Evolutionary conservation across 2,113 vertebrate genomes (phyloP), one percentile per base, ranked within the genome.

Genomic region (Potamarius usumacintae): DNA sequence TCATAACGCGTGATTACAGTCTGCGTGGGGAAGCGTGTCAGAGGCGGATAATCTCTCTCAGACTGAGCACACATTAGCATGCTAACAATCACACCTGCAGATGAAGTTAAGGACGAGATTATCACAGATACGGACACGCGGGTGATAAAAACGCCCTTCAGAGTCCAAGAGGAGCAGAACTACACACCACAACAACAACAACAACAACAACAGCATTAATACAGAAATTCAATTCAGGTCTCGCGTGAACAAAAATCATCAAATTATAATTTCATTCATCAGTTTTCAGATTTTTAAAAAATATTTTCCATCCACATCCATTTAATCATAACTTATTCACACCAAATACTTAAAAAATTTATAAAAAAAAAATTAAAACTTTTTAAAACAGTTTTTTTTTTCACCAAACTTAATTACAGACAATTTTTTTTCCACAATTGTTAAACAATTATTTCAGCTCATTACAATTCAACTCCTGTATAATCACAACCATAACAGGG

Each of bases 1-100:
- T 94, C 91, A 92, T 92, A 91, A 92, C 85, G 78, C 86, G 85
- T 84, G 87, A 90, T 88, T 90, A 86, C 90, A 88, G 34, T 90
- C 83, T 83, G 80, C 30, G 82, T 76, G 60, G 81, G 42, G 86
- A 80, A 25, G 53, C 87, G 88, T 92, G 91, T 91, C 88, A 58
- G 80, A 86, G 90, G 91, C 85, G 87, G 89, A 93, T 84, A 83
- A 82, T 88, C 90, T 1, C 82, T 85, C 80, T 7, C 81, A 63
- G 1, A 88, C 80, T 42, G 60, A 81, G 74, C 60, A 89, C 86
- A 42, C 34, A 87, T 91, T 90, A 91, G 90, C 87, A 91, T 89
- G 81, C 84, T 88, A 91, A 91, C 90, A 30, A 67, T 88, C 52
- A 7, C 79, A 10, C 62, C 8, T 8, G 7, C n/a, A 30, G 60